Evolutionary conservation across 2,797 vertebrate species (phyloP).

Genomic region (Lepidocolaptes lacrymiger): DNA sequence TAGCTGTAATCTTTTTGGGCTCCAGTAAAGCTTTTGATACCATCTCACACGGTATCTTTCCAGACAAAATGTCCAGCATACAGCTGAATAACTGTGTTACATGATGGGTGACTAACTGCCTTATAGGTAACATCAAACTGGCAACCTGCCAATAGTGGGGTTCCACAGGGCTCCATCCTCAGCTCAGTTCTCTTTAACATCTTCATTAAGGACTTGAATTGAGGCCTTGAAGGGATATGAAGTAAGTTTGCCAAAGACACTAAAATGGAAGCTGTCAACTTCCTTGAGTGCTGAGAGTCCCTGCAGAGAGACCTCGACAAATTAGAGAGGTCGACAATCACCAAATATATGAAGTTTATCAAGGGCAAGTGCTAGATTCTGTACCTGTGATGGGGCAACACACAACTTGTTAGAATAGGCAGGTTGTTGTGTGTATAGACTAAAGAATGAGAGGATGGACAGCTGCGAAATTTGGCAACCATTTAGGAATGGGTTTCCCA

Average conservation of each 20-base stretch:
- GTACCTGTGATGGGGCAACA: neutral
- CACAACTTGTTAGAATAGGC: no score
- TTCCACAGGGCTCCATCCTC: neutral
- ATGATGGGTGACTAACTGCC: fast-evolving
- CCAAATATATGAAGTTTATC: neutral
- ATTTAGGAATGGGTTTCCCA: neutral
- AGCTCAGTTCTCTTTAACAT: neutral
- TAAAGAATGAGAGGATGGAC: neutral
- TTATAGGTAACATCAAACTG: neutral
- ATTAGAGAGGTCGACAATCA: neutral
- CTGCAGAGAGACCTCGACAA: neutral
- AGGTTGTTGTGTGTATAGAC: neutral
- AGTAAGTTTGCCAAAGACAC: neutral
- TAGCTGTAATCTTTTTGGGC: neutral
- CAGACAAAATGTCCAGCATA: neutral
- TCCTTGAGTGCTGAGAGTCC: fast-evolving
- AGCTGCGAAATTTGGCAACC: neutral
- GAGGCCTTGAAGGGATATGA: neutral
- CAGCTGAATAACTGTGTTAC: neutral
- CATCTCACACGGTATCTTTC: neutral
- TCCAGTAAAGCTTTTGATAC: neutral
- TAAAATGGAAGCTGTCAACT: no score
- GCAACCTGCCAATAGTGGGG: neutral
- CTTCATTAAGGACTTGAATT: neutral
- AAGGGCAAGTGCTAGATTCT: neutral